A percentile compares a stretch with the other conserved stretches of the same genome.
Evolutionary conservation across 1,140 invertebrate species (phyloP).

Genomic region (Aphaenogaster rudis): DNA sequence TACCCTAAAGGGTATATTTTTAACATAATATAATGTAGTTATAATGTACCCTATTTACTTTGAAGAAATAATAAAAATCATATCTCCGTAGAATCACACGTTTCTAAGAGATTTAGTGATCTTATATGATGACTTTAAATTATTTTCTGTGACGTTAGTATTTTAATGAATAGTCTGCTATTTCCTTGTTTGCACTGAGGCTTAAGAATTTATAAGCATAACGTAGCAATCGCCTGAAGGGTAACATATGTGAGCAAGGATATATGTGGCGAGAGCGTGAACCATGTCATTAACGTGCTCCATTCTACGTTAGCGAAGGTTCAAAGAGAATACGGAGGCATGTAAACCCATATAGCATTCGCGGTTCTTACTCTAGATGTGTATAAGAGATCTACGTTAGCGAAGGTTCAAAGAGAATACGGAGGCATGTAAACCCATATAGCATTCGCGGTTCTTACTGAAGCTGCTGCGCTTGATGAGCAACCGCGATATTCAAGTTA

Average conservation of each 20-base stretch:
- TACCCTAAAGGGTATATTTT: background rate
- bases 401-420: constrained; percentile 38
- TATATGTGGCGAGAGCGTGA: background rate
- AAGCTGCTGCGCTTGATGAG: constrained; percentile 73
- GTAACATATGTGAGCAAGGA: background rate
- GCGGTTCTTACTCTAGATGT: constrained; percentile 72
- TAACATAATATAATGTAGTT: too few relatives aligned
- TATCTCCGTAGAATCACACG: background rate
- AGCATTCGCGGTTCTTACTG: constrained; percentile 65
- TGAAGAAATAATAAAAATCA: background rate
- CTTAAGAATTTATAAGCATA: background rate
- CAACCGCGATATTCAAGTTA: constrained; percentile 54
- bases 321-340: constrained; percentile 24
- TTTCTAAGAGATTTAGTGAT: background rate
- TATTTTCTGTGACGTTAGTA: background rate
- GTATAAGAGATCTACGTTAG: too few relatives aligned
- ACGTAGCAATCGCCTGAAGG: background rate
- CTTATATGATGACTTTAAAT: too few relatives aligned
- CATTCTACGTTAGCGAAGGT: background rate
- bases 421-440: background rate
- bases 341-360: background rate
- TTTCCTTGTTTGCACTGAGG: background rate
- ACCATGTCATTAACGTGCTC: constrained; percentile 1
- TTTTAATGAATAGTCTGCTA: background rate
- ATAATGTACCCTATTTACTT: background rate